phyloP scores from a whole-genome alignment of 37 sponge, comb jelly and placozoan genomes.

The Oscarella lobularis region DNA sequence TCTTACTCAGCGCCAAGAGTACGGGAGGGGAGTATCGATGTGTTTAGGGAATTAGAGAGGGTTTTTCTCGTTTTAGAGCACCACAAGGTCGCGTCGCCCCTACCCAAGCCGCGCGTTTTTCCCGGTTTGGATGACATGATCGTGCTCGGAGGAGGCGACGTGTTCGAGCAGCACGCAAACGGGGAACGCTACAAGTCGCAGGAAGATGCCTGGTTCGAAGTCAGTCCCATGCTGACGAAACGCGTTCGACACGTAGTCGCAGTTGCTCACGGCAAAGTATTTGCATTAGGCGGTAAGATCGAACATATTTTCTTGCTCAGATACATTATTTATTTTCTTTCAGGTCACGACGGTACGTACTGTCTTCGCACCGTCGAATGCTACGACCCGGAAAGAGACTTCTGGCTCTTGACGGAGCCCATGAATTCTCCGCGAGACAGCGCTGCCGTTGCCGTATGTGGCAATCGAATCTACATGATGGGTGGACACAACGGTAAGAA shows the following conservation, averaged over 20 bases:
- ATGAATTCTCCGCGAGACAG: neutral
- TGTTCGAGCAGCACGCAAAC: neutral
- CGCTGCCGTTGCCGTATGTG: neutral
- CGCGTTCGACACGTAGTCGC: neutral
- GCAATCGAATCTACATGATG: neutral
- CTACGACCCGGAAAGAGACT: neutral
- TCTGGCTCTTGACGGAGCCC: neutral
- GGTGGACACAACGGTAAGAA: conserved; percentile 1
- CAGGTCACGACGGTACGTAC: neutral
- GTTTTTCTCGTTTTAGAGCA: too few relatives aligned
- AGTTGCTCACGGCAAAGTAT: neutral
- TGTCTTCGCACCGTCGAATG: neutral
- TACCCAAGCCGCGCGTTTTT: neutral
- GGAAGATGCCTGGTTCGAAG: neutral
- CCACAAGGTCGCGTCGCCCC: too few relatives aligned
- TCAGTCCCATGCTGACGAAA: neutral
- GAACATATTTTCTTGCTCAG: neutral
- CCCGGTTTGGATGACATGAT: neutral
- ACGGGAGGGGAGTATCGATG: too few relatives aligned
- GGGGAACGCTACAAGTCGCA: neutral
- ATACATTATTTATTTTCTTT: neutral
- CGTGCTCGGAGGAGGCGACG: neutral
- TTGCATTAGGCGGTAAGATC: neutral
- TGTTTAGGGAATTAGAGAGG: too few relatives aligned
- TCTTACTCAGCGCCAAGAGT: too few relatives aligned